phyloP scores from a whole-genome alignment of 2,797 vertebrate genomes.

The Karalla daura region DNA sequence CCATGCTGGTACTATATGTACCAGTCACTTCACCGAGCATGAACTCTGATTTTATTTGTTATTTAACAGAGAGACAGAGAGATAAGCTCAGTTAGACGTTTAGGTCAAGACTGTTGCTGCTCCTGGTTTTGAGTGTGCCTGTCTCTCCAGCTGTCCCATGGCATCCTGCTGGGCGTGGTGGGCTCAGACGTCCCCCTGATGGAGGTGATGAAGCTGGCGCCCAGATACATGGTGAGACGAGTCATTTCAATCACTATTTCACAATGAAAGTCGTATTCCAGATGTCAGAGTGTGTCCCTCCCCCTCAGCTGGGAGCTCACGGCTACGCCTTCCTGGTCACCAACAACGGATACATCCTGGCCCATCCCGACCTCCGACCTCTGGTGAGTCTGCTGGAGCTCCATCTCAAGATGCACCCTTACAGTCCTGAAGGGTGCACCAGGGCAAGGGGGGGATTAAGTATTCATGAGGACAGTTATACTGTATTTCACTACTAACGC shows the following conservation, averaged over 20 bases:
- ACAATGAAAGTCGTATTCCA: constrained; percentile 8
- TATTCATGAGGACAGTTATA: constrained; percentile 29
- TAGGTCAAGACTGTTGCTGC: too few relatives aligned
- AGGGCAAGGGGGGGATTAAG: constrained; percentile 9
- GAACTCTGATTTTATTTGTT: too few relatives aligned
- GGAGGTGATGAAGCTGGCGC: constrained; percentile 93
- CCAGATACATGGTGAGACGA: constrained; percentile 95
- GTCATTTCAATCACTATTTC: too few relatives aligned
- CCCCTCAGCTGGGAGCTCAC: constrained; percentile 92
- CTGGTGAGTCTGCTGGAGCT: constrained; percentile 81
- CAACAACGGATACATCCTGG: constrained; percentile 98
- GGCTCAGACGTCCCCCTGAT: constrained; percentile 93
- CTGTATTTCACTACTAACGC: constrained; percentile 29
- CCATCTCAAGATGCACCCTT: constrained; percentile 13
- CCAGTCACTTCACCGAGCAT: too few relatives aligned
- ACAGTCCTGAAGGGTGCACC: constrained; percentile 24
- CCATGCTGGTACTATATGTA: too few relatives aligned
- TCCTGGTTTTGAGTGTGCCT: neutral
- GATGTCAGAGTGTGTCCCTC: neutral
- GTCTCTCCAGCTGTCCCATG: constrained; percentile 89
- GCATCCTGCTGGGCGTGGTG: constrained; percentile 95
- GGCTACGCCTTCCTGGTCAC: constrained; percentile 97
- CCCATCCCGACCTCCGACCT: constrained; percentile 95
- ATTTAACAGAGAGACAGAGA: too few relatives aligned
- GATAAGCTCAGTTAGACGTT: too few relatives aligned